Base-by-base conservation (phyloP, 2,888 invertebrate genomes). In the Drosophila kuntzei region DNA sequence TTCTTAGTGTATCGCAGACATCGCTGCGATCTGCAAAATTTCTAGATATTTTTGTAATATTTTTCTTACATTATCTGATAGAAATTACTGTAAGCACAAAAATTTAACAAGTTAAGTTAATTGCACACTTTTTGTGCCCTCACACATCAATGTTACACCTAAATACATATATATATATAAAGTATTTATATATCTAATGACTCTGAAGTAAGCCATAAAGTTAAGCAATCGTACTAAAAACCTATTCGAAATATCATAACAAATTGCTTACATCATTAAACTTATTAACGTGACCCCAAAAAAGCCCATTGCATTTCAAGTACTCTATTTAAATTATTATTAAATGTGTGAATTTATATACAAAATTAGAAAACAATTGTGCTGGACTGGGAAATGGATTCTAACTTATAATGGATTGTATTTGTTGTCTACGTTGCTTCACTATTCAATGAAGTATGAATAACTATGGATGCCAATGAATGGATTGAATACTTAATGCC, bases 311-410 rank as follows among this genome's bases (percentile, higher is more conserved):
- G 58, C 71, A 67, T 71, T 75, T 75, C 25, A 59, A 71, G 25
- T 36, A 66, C 29, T 29, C 27, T 49, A 50, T 71, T 50, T 76
- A 76, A 76, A 67, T 71, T 37, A 75, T 62, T 36, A 70, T 75
- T 74, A 77, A 77, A 76, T 69, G 60, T 73, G 61, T 69, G 50
- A 61, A 76, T 58, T 69, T 62, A 65, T 61, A 37, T 22, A 49
- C 25, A 49, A 29, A 25, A 36, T 6, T 29, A 34, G 25, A 9
- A 6, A 34, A 41, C 2, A 14, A 43, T 8, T 16, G n/a, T 46
- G 11, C 55, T 37, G 37, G 7, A 25, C 29, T 53, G 32, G 27
- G 14, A 27, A 41, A 41, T 41, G 3, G 25, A 37, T 51, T 39
- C 20, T 6, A 18, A 39, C 5, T 20, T 20, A 2, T 2, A 18